These are phyloP conservation scores for Tinea semifulvella DNA, from an alignment of 2,888 invertebrate genomes.

Conservation along the genomic window DNA sequence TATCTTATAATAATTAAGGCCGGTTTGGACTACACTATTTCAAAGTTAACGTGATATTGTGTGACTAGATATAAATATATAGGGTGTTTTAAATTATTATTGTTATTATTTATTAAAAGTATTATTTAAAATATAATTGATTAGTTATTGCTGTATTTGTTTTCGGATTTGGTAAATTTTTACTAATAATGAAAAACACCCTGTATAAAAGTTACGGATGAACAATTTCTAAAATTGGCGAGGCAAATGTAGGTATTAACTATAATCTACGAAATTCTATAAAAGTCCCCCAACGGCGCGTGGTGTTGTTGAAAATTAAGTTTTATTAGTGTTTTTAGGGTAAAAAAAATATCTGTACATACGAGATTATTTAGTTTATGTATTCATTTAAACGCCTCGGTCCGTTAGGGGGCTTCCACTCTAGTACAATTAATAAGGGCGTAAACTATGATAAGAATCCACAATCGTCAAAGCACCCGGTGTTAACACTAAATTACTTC, in stretches of 20 bases:
- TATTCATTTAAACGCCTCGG: slow-evolving; percentile 19
- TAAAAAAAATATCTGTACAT: slow-evolving; percentile 3
- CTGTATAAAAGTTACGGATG: slow-evolving; percentile 38
- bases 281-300: not conserved
- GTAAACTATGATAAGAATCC: slow-evolving; percentile 55
- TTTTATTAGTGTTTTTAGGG: not conserved
- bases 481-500: slow-evolving; percentile 59
- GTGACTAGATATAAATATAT: too few species aligned
- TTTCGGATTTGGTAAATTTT: not conserved
- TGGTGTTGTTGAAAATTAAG: not conserved
- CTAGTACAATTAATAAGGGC: slow-evolving; percentile 48
- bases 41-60: slow-evolving; percentile 6
- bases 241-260: slow-evolving; percentile 42
- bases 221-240: slow-evolving; percentile 38
- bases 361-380: not conserved
- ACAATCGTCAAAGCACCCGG: slow-evolving; percentile 67
- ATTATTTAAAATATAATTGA: not conserved
- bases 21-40: slow-evolving; percentile 34
- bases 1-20: slow-evolving; percentile 33
- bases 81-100: slow-evolving; percentile 45
- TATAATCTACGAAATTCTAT: slow-evolving; percentile 35
- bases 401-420: slow-evolving; percentile 34
- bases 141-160: not conserved
- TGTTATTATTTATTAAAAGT: not conserved
- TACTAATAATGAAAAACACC: slow-evolving; percentile 42